phyloP scores from a whole-genome alignment of 2,113 vertebrate species.

The Dinomys branickii region DNA sequence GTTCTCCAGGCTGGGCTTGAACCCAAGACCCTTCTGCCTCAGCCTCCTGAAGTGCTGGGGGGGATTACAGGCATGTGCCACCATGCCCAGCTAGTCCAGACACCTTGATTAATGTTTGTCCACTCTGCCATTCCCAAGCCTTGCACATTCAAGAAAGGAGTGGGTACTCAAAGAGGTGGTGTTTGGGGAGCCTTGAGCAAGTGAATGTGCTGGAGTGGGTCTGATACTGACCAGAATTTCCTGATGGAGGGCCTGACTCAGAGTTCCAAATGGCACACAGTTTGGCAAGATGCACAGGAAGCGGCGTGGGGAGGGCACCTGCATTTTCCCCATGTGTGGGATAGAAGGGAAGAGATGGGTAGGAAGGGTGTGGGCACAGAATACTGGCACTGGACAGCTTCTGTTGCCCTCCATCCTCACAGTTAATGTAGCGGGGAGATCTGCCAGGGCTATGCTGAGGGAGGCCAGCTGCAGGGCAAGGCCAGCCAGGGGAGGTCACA shows the following conservation, averaged over 20 bases:
- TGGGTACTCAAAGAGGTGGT: too few relatives aligned
- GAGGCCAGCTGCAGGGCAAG: background rate
- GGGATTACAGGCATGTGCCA: background rate
- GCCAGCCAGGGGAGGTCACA: rapidly evolving
- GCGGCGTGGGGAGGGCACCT: background rate
- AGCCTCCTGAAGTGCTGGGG: background rate
- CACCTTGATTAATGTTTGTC: background rate
- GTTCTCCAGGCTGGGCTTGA: background rate
- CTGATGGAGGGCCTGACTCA: background rate
- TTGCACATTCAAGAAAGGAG: background rate
- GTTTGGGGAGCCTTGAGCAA: background rate
- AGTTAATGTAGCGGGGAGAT: background rate
- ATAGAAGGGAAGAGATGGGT: background rate
- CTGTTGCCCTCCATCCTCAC: background rate
- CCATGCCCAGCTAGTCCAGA: background rate
- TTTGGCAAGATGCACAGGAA: background rate
- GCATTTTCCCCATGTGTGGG: background rate
- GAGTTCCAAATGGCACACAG: background rate
- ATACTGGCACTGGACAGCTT: background rate
- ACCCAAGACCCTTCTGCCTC: background rate
- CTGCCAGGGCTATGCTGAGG: rapidly evolving
- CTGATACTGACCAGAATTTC: background rate
- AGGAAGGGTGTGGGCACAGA: background rate
- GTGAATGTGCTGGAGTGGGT: rapidly evolving
- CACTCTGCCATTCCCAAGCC: background rate